These are phyloP conservation scores for Corydoras maculifer DNA, from an alignment of 2,113 vertebrate species.

Conservation along the genomic window DNA sequence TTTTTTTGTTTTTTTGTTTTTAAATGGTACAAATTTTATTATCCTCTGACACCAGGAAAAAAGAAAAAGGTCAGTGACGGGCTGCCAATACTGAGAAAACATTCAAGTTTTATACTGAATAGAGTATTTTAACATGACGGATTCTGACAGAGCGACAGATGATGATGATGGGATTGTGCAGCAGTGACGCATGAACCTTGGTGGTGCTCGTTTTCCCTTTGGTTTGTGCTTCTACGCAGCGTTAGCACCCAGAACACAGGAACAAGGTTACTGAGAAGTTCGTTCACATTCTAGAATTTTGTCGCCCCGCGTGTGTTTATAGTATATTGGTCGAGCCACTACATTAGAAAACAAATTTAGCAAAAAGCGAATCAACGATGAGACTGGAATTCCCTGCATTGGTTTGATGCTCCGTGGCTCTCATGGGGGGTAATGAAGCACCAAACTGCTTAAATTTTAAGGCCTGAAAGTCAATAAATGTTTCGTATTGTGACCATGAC, in stretches of 20 bases:
- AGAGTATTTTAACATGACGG: conserved; percentile 54
- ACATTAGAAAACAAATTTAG: conserved; percentile 32
- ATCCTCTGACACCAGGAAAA: conserved; percentile 47
- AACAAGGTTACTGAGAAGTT: conserved; percentile 41
- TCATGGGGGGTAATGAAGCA: conserved; percentile 29
- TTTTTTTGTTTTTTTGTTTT: conserved; percentile 23
- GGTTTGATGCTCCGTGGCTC: conserved; percentile 42
- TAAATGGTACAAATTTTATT: conserved; percentile 35
- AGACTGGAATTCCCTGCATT: conserved; percentile 55
- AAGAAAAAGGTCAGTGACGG: conserved; percentile 52
- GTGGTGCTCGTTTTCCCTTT: conserved; percentile 66
- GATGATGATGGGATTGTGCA: conserved; percentile 66
- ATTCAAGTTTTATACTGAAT: conserved; percentile 58
- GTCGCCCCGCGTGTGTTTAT: conserved; percentile 46
- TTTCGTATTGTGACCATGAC: conserved; percentile 8
- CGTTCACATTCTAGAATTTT: conserved; percentile 37
- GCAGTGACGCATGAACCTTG: conserved; percentile 58
- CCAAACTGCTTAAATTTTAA: conserved; percentile 4
- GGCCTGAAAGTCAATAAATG: conserved; percentile 18
- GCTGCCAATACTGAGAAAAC: conserved; percentile 63
- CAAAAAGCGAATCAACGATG: conserved; percentile 36
- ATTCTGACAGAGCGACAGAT: conserved; percentile 41
- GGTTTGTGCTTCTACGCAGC: conserved; percentile 72
- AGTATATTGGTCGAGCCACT: conserved; percentile 5
- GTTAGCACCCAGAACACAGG: conserved; percentile 61